These are phyloP conservation scores for Diploptera punctata DNA, from an alignment of 2,888 invertebrate species.

Conservation along the genomic window DNA sequence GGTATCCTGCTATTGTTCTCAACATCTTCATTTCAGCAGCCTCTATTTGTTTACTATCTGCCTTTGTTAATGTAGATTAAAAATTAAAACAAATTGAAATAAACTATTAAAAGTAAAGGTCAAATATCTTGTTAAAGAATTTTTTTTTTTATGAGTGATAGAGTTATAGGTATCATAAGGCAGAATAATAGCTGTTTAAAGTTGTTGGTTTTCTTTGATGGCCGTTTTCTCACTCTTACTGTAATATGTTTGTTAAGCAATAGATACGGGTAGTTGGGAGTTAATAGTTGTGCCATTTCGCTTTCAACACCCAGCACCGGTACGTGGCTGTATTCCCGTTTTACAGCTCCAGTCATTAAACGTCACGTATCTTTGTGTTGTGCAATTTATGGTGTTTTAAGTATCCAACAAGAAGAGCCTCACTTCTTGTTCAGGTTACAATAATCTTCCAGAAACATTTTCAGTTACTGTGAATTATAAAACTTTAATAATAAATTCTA, in stretches of 20 bases:
- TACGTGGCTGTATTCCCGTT: not conserved
- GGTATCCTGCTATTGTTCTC: no score
- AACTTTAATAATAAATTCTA: no score
- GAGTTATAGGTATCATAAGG: slow-evolving; percentile 10
- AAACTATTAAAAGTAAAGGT: no score
- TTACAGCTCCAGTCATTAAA: slow-evolving; percentile 38
- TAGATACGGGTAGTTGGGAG: not conserved
- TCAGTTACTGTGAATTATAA: no score
- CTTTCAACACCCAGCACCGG: slow-evolving; percentile 29
- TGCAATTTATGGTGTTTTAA: slow-evolving; percentile 41
- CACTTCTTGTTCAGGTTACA: no score
- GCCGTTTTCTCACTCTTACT: not conserved
- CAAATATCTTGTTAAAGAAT: no score
- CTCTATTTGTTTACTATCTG: no score
- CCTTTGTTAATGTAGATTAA: no score
- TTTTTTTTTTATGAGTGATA: no score
- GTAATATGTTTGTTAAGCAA: not conserved
- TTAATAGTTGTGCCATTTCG: slow-evolving; percentile 15
- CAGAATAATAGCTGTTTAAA: slow-evolving; percentile 1
- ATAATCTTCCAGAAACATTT: no score
- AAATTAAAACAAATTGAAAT: no score
- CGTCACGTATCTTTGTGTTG: slow-evolving; percentile 39
- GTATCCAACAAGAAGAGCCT: slow-evolving; percentile 25
- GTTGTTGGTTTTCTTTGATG: slow-evolving; percentile 3
- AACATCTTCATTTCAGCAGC: no score